Conservation (phyloP, 1,140 invertebrate species). For the Patella vulgata region DNA sequence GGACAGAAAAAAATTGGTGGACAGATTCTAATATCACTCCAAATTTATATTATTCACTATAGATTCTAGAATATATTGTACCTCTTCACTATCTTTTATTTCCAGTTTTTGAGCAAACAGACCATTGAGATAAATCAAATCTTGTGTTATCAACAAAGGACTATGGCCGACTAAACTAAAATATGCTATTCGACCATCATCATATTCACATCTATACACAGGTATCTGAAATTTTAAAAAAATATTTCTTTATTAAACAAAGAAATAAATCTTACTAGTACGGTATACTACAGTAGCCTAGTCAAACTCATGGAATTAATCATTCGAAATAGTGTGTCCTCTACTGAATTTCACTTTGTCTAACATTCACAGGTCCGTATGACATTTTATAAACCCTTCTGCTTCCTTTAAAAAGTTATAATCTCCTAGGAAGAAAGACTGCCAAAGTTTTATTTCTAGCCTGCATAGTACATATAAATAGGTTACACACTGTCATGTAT, state of each 20-base stretch:
- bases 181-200: constrained; percentile 10
- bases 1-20: too few relatives aligned
- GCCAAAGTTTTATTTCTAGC: too few relatives aligned
- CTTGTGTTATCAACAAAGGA: constrained; percentile 20
- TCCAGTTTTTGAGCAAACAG: constrained; percentile 52
- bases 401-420: too few relatives aligned
- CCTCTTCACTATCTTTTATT: constrained; percentile 44
- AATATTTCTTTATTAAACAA: background rate
- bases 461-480: too few relatives aligned
- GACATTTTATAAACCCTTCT: too few relatives aligned
- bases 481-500: too few relatives aligned
- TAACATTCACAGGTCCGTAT: too few relatives aligned
- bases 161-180: constrained; percentile 17
- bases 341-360: too few relatives aligned
- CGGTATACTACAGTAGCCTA: background rate
- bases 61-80: constrained; percentile 11
- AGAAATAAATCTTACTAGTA: background rate
- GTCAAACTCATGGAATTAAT: background rate
- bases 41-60: background rate
- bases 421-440: too few relatives aligned
- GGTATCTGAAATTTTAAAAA: constrained; percentile 19
- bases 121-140: constrained; percentile 47
- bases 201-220: constrained; percentile 21
- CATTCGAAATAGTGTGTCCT: background rate
- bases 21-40: background rate